Conservation (phyloP, 2,113 vertebrate species). For the Uropsilus gracilis region DNA sequence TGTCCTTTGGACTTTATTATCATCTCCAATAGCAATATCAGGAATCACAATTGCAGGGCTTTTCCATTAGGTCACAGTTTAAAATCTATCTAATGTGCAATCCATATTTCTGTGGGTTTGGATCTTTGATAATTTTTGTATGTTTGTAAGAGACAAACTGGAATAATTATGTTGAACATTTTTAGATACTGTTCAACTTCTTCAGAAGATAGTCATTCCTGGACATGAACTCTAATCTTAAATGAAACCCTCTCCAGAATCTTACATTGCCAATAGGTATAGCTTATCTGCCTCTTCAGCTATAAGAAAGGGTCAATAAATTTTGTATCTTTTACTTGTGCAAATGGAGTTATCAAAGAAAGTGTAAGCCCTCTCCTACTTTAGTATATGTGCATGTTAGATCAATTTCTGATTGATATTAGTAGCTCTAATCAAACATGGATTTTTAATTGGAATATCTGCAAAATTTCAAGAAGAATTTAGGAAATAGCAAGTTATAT, state of each 20-base stretch:
- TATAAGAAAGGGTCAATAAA: not conserved
- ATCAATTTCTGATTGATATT: not conserved
- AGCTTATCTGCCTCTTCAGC: not conserved
- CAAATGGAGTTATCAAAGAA: not conserved
- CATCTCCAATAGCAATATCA: not conserved
- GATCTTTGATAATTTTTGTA: not conserved
- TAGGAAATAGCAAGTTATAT: not conserved
- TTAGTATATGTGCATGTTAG: not conserved
- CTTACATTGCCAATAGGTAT: not conserved
- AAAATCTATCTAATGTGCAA: not conserved
- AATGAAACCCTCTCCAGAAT: not conserved
- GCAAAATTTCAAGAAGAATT: slow-evolving; percentile 30
- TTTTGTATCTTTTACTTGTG: not conserved
- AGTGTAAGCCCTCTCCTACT: not conserved
- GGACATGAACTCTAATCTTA: not conserved
- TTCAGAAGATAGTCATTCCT: not conserved
- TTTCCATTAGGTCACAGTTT: not conserved
- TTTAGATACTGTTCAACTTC: not conserved
- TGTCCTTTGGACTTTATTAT: not conserved
- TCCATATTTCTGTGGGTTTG: not conserved
- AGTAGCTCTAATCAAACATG: not conserved
- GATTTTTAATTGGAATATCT: not conserved
- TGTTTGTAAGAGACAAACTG: not conserved
- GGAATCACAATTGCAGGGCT: not conserved
- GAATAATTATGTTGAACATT: not conserved